Evolutionary conservation across 2,888 invertebrate genomes (phyloP).

Genomic region (Dolichopus griseipennis): DNA sequence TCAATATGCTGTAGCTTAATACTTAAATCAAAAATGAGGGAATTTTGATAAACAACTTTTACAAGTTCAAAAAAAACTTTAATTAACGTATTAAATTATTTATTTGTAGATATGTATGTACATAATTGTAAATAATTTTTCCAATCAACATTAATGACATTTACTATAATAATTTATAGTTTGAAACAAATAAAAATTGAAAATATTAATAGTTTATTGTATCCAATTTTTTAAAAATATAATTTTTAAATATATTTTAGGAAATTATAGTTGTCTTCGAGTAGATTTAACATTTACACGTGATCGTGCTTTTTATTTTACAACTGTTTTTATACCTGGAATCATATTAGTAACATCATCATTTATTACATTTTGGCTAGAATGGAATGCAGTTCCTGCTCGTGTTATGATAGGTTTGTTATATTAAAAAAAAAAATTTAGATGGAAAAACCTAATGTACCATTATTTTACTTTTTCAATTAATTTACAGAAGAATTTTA

Average conservation of each 20-base stretch:
- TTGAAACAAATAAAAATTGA: too few relatives aligned
- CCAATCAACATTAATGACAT: too few relatives aligned
- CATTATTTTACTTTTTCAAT: too few relatives aligned
- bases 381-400: conserved; percentile 95
- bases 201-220: too few relatives aligned
- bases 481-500: not conserved
- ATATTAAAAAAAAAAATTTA: conserved; percentile 17
- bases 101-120: too few relatives aligned
- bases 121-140: not conserved
- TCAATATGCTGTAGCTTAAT: too few relatives aligned
- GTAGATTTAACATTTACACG: conserved; percentile 90
- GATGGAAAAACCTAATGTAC: too few relatives aligned
- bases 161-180: too few relatives aligned
- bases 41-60: too few relatives aligned
- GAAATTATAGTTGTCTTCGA: conserved; percentile 92
- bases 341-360: conserved; percentile 94
- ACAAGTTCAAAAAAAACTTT: too few relatives aligned
- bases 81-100: too few relatives aligned
- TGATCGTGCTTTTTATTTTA: conserved; percentile 94
- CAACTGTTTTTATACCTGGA: conserved; percentile 93
- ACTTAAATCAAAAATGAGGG: too few relatives aligned
- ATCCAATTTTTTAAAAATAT: not conserved
- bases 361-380: conserved; percentile 95
- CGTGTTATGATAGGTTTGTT: conserved; percentile 90
- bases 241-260: conserved; percentile 45